These are phyloP conservation scores for Yponomeuta malinellus DNA, from an alignment of 2,888 invertebrate species.

Conservation along the genomic window DNA sequence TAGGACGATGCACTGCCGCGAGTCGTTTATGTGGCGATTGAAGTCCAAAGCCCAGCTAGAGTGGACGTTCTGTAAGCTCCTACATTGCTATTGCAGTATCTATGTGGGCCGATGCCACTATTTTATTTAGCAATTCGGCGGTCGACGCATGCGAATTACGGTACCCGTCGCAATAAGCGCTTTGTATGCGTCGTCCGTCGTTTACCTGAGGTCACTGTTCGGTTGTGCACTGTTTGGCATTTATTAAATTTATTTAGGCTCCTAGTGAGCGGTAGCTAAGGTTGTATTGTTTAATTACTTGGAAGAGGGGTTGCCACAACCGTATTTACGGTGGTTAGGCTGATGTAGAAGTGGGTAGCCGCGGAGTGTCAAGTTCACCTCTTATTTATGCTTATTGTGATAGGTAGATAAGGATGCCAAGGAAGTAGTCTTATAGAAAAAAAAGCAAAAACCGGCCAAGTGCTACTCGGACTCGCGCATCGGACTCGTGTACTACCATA, in stretches of 20 bases:
- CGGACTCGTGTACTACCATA: too few relatives aligned
- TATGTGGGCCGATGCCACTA: not conserved
- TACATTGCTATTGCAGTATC: not conserved
- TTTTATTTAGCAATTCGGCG: constrained; percentile 8
- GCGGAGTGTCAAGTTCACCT: not conserved
- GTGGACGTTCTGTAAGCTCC: not conserved
- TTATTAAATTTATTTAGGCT: not conserved
- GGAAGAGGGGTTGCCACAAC: not conserved
- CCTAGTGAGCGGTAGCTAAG: not conserved
- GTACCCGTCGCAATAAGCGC: not conserved
- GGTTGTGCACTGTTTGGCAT: not conserved
- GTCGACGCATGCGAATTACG: not conserved
- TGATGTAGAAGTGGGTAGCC: not conserved
- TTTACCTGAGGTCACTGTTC: not conserved
- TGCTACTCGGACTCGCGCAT: too few relatives aligned
- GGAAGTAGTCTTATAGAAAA: too few relatives aligned
- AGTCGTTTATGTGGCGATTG: too few relatives aligned
- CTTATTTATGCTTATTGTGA: not conserved
- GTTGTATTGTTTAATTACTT: not conserved
- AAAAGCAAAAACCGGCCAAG: too few relatives aligned
- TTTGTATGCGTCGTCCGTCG: not conserved
- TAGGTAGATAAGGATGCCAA: too few relatives aligned
- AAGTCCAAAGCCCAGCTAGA: not conserved
- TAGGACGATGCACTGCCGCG: too few relatives aligned
- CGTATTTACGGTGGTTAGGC: not conserved